Evolutionary conservation across 2,888 invertebrate species (phyloP), one percentile per base, ranked within the genome.

Genomic region (Parochlus steinenii): DNA sequence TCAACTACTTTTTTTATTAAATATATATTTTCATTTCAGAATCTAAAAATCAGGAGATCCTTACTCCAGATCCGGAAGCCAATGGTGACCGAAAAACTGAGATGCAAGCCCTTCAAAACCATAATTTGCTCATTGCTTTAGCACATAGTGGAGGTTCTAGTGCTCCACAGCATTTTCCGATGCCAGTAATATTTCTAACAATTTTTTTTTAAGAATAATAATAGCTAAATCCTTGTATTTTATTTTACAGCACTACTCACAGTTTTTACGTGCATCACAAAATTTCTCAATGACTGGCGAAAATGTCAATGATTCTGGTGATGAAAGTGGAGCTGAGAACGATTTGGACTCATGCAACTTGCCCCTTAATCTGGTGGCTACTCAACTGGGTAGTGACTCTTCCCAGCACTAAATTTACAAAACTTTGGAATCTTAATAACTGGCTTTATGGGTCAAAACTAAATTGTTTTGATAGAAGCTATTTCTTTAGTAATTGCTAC

Each of bases 351-450:
- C 42, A 33, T 46, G 45, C 40, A 48, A 46, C 42, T 44, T 47
- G 42, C 49, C 49, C 31, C 44, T 49, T 36, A 49, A 49, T 46
- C 44, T 49, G 40, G 49, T 48, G 30, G 43, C 49, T 36, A 47
- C 42, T 31, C 44, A 45, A 40, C 37, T 45, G 27, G 41, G 42
- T 36, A 36, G 38, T 36, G 38, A 24, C n/a, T n/a, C n/a, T n/a
- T n/a, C n/a, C n/a, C n/a, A n/a, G n/a, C n/a, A n/a, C n/a, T n/a
- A n/a, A n/a, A n/a, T n/a, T n/a, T n/a, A n/a, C n/a, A n/a, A n/a
- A n/a, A n/a, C n/a, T n/a, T n/a, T n/a, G n/a, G n/a, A n/a, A n/a
- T n/a, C n/a, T n/a, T n/a, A n/a, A n/a, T n/a, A n/a, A n/a, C n/a
- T n/a, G n/a, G n/a, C n/a, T n/a, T n/a, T n/a, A n/a, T n/a, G n/a